Conservation (phyloP, 2,888 invertebrate genomes). For the Latrodectus hesperus region DNA sequence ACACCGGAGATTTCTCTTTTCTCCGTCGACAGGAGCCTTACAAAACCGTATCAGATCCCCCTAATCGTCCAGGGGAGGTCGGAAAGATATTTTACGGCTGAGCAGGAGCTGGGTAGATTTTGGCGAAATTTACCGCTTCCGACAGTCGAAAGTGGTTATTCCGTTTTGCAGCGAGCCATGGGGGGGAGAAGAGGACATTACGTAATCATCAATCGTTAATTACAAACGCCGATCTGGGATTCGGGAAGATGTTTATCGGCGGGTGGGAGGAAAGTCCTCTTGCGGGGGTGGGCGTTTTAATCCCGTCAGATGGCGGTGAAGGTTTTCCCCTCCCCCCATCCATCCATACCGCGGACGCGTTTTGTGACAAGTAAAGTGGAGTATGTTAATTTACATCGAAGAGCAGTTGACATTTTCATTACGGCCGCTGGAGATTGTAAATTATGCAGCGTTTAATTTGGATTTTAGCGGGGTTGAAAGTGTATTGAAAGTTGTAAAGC, state of each 20-base stretch:
- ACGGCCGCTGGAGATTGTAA: slow-evolving; percentile 1
- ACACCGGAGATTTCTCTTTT: neutral
- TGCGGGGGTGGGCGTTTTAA: slow-evolving; percentile 12
- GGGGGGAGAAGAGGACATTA: neutral
- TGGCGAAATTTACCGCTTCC: slow-evolving; percentile 2
- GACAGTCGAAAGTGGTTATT: neutral
- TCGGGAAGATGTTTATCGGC: slow-evolving; percentile 12
- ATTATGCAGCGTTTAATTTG: neutral
- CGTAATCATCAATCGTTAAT: slow-evolving; percentile 45
- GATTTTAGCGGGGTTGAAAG: no score
- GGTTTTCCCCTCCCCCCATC: neutral
- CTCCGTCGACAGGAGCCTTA: neutral
- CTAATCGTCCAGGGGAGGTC: neutral
- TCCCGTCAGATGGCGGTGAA: slow-evolving; percentile 32
- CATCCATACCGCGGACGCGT: neutral
- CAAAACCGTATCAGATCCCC: neutral
- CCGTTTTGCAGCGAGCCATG: neutral
- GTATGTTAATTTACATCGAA: slow-evolving; percentile 2
- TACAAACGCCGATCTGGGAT: slow-evolving; percentile 27
- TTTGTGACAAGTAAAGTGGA: slow-evolving; percentile 1
- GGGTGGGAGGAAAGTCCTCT: neutral
- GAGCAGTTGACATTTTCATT: slow-evolving; percentile 5
- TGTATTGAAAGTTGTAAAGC: no score
- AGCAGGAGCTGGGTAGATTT: neutral
- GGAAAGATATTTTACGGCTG: neutral